These are phyloP conservation scores for sheep (Ovis aries) DNA, from an alignment of 2,113 vertebrate genomes.

Conservation along the genomic window ARS-UI_Ramb_v3.0 NC_056073.1:10196001-10196500, in stretches of 20 bases:
- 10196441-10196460: neutral
- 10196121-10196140: neutral
- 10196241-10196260: neutral
- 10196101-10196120: neutral
- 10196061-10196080: neutral
- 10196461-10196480: neutral
- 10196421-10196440: neutral
- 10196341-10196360: neutral
- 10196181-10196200: neutral
- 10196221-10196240: neutral
- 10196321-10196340: neutral
- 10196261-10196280: neutral
- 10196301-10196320: neutral
- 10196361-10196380: neutral
- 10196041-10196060: neutral
- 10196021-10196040: neutral
- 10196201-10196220: neutral
- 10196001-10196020: neutral
- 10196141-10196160: neutral
- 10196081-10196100: neutral
- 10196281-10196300: neutral
- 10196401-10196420: neutral
- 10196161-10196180: neutral
- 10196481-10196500: neutral
- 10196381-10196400: neutral